phyloP scores from a whole-genome alignment of 2,797 vertebrate genomes.

The Oreochromis mossambicus region DNA sequence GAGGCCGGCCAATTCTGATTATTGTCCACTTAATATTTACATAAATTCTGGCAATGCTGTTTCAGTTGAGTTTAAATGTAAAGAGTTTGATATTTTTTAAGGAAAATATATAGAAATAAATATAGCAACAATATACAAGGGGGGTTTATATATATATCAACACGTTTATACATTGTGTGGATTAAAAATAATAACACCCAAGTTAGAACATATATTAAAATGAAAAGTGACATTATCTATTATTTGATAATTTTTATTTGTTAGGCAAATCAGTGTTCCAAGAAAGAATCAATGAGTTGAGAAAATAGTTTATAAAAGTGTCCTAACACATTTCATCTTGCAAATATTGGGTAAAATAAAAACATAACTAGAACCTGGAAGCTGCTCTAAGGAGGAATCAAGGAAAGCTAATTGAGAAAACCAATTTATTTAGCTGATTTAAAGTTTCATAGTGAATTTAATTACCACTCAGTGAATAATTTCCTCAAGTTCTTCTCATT shows the following conservation, averaged over 20 bases:
- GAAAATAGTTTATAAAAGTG: conserved; percentile 10
- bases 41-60: not conserved
- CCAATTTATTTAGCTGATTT: conserved; percentile 77
- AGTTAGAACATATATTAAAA: not conserved
- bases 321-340: conserved; percentile 1
- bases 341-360: conserved; percentile 31
- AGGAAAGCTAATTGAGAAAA: conserved; percentile 72
- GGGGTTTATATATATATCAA: not conserved
- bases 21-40: not conserved
- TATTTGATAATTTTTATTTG: not conserved
- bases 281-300: not conserved
- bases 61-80: not conserved
- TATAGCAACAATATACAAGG: not conserved
- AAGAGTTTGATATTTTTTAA: not conserved
- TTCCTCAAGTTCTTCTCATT: conserved; percentile 67
- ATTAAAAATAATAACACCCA: not conserved
- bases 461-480: conserved; percentile 71
- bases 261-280: not conserved
- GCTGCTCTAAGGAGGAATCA: conserved; percentile 37
- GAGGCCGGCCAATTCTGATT: not conserved
- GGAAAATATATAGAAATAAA: not conserved
- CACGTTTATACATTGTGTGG: not conserved
- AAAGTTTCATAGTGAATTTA: conserved; percentile 75
- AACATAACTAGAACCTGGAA: conserved; percentile 31
- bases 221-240: not conserved